Evolutionary conservation across 2,797 vertebrate genomes (phyloP), one percentile per base, ranked within the genome.

Genomic region (Karalla daura): DNA sequence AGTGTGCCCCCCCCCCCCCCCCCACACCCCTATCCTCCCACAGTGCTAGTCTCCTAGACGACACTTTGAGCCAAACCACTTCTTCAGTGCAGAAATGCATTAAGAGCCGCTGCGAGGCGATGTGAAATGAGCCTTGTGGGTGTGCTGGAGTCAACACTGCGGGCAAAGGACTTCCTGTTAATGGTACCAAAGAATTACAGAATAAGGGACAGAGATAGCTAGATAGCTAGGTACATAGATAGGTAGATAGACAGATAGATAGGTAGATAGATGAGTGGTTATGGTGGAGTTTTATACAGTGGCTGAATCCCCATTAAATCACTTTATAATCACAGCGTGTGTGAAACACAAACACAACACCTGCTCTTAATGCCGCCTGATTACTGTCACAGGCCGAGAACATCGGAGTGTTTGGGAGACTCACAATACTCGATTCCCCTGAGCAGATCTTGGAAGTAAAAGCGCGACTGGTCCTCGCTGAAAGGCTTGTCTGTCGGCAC

Each of bases 401-500:
- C 4, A 67, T 45, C n/a, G 51, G 21, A 24, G 25, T 7, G 41
- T 56, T 37, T 45, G 14, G 30, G 23, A 37, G 23, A 93, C 97
- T 97, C 88, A 99, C 98, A 85, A 79, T 97, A 99, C 86, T 99
- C 97, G 1, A 99, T 99, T 91, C 98, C 98, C 92, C 96, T 96
- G 86, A 99, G 95, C 67, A 99, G 91, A 86, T 99, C 98, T 86
- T 97, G 96, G 92, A 99, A 98, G 93, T 98, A 98, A 89, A 99
- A 99, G 3, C 97, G 95, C 21, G 96, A 95, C 90, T 98, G 96
- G 83, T 97, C 95, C 86, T 98, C 98, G 0, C 95, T 96, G 60
- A 99, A 95, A 2, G 95, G 94, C 78, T 97, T 98, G 77, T 96
- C 91, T 36, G 96, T 93, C 24, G 98, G 98, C 65, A 99, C 94